A percentile compares a stretch with the other conserved stretches of the same genome.
phyloP scores from a whole-genome alignment of 2,797 vertebrate genomes.

The Karalla daura region DNA sequence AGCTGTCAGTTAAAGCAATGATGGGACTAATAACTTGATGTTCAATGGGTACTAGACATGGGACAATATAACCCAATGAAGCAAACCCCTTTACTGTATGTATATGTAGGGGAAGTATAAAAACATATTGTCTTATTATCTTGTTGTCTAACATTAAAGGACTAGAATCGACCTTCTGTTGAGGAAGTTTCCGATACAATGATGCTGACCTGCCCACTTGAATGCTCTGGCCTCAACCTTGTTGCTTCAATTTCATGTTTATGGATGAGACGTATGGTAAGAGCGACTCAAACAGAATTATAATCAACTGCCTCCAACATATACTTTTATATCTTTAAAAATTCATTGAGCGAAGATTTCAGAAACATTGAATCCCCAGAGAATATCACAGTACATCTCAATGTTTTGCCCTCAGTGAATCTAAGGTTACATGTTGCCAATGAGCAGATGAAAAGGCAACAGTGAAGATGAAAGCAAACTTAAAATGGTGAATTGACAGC shows the following conservation, averaged over 20 bases:
- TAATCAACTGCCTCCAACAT: background rate
- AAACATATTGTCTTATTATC: no score
- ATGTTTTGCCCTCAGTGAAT: background rate
- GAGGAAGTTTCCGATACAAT: background rate
- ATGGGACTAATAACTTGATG: no score
- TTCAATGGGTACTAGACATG: no score
- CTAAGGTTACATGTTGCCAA: background rate
- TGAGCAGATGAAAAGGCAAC: background rate
- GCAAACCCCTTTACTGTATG: no score
- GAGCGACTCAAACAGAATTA: background rate
- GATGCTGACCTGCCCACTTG: constrained; percentile 20
- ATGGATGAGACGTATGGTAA: constrained; percentile 44
- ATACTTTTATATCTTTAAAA: background rate
- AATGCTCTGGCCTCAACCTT: constrained; percentile 34
- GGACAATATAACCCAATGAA: no score
- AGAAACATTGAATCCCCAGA: background rate
- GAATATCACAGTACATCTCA: background rate
- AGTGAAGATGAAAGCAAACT: background rate
- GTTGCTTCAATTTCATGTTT: constrained; percentile 36
- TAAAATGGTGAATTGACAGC: background rate
- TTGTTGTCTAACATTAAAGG: no score
- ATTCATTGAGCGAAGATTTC: background rate
- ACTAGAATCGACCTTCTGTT: background rate
- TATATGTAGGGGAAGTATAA: no score
- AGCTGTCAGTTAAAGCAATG: no score